phyloP scores from a whole-genome alignment of 2,113 vertebrate species.

The Toxotes jaculatrix region DNA sequence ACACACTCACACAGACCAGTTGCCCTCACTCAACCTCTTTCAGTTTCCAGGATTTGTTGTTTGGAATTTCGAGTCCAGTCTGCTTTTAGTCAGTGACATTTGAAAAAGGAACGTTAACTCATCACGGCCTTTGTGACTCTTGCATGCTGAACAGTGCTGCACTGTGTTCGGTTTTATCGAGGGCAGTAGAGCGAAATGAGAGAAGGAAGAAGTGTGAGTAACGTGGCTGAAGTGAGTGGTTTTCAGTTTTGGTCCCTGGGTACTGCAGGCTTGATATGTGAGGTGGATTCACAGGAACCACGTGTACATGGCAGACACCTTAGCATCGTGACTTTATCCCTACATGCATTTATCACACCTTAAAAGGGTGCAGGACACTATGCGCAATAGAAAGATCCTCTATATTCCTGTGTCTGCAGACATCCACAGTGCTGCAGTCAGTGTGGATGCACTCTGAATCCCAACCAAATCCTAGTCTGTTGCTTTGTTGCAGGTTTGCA shows the following conservation, averaged over 20 bases:
- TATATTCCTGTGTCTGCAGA: neutral
- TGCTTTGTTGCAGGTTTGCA: neutral
- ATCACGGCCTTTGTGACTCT: constrained; percentile 31
- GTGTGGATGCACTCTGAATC: too few relatives aligned
- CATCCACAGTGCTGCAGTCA: neutral
- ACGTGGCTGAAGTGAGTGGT: neutral
- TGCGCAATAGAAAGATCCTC: neutral
- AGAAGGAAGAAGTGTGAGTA: neutral
- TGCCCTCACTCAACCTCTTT: constrained; percentile 36
- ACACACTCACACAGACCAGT: constrained; percentile 26
- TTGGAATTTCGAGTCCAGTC: constrained; percentile 29
- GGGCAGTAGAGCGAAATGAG: constrained; percentile 13
- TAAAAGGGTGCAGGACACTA: neutral
- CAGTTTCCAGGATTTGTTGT: constrained; percentile 47
- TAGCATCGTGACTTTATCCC: neutral
- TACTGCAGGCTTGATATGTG: neutral
- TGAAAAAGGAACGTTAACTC: constrained; percentile 61
- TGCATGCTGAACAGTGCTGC: constrained; percentile 39
- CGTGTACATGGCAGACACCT: neutral
- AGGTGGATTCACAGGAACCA: neutral
- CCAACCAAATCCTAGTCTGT: neutral
- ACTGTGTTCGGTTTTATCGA: constrained; percentile 41
- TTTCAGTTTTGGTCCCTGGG: neutral
- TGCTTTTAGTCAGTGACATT: constrained; percentile 54
- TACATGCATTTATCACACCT: neutral